These are phyloP conservation scores for Archips xylosteana DNA, from an alignment of 2,888 invertebrate species.

Conservation along the genomic window DNA sequence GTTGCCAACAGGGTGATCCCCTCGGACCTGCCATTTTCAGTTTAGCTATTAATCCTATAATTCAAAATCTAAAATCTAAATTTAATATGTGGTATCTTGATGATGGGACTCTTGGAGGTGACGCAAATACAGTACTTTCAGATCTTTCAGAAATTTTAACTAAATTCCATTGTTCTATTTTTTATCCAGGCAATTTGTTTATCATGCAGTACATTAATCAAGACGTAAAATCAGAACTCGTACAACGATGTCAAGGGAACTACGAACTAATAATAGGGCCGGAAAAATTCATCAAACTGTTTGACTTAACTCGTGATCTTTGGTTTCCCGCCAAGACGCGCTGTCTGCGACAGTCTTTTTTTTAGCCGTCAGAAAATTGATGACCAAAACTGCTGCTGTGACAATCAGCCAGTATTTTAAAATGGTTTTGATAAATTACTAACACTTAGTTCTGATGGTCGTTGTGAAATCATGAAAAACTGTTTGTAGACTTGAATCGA, in stretches of 20 bases:
- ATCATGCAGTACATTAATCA: not conserved
- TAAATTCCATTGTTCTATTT: constrained; percentile 1
- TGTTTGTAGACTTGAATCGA: too few species aligned
- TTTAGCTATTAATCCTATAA: too few species aligned
- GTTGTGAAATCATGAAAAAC: too few species aligned
- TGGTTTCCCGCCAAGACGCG: constrained; percentile 14
- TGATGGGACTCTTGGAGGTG: too few species aligned
- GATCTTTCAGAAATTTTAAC: too few species aligned
- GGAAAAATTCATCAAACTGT: constrained; percentile 8
- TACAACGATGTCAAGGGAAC: constrained; percentile 14
- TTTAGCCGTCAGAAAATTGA: not conserved
- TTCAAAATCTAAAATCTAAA: too few species aligned
- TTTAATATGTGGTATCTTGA: too few species aligned
- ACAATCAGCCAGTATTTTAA: not conserved
- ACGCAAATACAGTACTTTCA: too few species aligned
- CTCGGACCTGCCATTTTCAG: too few species aligned
- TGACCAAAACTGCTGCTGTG: not conserved
- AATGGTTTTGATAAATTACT: too few species aligned
- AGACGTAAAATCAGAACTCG: constrained; percentile 1
- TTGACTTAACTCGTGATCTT: constrained; percentile 17
- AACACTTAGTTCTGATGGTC: too few species aligned
- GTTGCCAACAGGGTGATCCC: too few species aligned
- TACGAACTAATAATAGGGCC: constrained; percentile 6
- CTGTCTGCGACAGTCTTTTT: constrained; percentile 8
- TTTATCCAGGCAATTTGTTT: not conserved